A percentile compares a stretch with the other conserved stretches of the same genome.
Conservation (phyloP, 1,140 invertebrate genomes). For the Saccostrea echinata region DNA sequence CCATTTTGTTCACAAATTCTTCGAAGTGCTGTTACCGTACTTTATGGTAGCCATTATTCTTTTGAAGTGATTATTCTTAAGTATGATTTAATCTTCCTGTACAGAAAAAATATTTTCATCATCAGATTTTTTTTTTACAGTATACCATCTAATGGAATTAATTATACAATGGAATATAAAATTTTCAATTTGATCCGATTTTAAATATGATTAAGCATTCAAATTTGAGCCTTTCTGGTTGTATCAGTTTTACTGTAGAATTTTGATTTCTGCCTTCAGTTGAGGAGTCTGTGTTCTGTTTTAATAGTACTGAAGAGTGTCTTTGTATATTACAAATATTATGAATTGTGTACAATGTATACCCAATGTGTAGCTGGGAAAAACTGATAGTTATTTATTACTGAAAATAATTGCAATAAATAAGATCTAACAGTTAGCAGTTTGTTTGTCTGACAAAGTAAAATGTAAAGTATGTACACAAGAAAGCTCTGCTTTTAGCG, state of each 20-base stretch:
- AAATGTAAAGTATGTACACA: no score
- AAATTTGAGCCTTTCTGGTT: no score
- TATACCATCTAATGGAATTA: no score
- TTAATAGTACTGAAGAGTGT: constrained; percentile 32
- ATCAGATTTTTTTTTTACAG: no score
- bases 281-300: background rate
- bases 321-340: background rate
- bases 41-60: background rate
- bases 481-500: no score
- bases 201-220: no score
- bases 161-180: no score
- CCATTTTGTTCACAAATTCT: background rate
- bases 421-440: background rate
- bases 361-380: constrained; percentile 22
- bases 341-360: constrained; percentile 33
- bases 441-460: background rate
- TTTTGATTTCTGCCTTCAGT: no score
- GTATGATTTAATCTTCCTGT: no score
- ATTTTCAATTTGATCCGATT: no score
- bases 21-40: background rate
- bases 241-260: no score
- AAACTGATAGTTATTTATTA: constrained; percentile 31
- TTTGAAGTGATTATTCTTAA: background rate
- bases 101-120: no score
- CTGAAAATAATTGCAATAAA: constrained; percentile 12